Evolutionary conservation across 2,797 vertebrate genomes (phyloP).

Genomic region (Characodon lateralis): DNA sequence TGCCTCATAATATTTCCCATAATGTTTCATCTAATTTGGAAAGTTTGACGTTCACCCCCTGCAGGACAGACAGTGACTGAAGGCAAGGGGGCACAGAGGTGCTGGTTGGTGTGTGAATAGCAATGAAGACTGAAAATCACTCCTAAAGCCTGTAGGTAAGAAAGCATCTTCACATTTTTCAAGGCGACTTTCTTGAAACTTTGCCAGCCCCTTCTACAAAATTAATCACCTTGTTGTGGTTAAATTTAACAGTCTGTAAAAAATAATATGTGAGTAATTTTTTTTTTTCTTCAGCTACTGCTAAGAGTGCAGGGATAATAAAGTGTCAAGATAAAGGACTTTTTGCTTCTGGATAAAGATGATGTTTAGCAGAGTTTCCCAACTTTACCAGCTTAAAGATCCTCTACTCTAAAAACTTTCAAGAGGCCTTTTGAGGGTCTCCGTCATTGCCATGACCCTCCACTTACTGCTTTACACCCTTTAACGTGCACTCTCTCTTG

Average conservation of each 20-base stretch:
- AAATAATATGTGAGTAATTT: slow-evolving; percentile 26
- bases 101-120: slow-evolving; percentile 41
- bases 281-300: slow-evolving; percentile 48
- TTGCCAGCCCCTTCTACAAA: slow-evolving; percentile 25
- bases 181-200: slow-evolving; percentile 46
- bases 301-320: slow-evolving; percentile 47
- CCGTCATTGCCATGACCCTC: slow-evolving; percentile 62
- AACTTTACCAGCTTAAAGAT: slow-evolving; percentile 27
- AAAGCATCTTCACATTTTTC: slow-evolving; percentile 28
- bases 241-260: slow-evolving; percentile 48
- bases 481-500: slow-evolving; percentile 20
- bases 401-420: slow-evolving; percentile 26
- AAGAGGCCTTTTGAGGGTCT: slow-evolving; percentile 36
- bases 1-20: slow-evolving; percentile 81
- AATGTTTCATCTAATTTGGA: slow-evolving; percentile 85
- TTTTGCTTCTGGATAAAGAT: slow-evolving; percentile 59
- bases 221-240: slow-evolving; percentile 34
- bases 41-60: slow-evolving; percentile 80
- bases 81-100: slow-evolving; percentile 66
- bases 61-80: slow-evolving; percentile 78
- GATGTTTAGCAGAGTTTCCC: slow-evolving; percentile 61
- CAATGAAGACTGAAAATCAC: slow-evolving; percentile 42
- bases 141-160: slow-evolving; percentile 48
- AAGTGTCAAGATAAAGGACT: slow-evolving; percentile 35
- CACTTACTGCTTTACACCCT: slow-evolving; percentile 46